phyloP scores from a whole-genome alignment of 2,797 vertebrate species.

The Echiichthys vipera region DNA sequence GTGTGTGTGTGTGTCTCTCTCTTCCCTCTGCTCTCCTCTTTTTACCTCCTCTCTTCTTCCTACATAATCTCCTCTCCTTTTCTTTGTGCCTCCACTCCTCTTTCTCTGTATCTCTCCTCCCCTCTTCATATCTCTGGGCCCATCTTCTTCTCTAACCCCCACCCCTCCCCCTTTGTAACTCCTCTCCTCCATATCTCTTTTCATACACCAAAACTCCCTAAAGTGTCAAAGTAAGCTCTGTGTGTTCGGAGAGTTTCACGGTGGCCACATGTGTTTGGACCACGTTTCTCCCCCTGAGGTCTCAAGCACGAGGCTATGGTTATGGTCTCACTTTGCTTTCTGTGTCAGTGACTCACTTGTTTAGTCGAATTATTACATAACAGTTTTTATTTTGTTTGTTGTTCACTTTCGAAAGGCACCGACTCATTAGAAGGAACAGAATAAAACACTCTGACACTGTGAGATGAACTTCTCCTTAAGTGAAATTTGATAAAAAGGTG shows the following conservation, averaged over 20 bases:
- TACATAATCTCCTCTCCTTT: not conserved
- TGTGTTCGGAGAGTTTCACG: not conserved
- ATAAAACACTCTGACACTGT: too few species aligned
- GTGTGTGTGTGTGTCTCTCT: not conserved
- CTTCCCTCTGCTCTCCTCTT: not conserved
- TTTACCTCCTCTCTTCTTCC: not conserved
- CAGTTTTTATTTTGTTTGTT: not conserved
- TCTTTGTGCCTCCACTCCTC: not conserved
- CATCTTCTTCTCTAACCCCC: not conserved
- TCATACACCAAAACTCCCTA: not conserved
- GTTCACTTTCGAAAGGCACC: not conserved
- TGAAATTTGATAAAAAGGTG: not conserved
- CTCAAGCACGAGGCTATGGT: too few species aligned
- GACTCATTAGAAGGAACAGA: not conserved
- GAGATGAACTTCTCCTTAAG: not conserved
- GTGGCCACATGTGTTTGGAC: not conserved
- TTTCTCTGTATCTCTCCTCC: not conserved
- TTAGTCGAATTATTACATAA: not conserved
- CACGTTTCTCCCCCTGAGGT: not conserved
- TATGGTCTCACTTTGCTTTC: too few species aligned
- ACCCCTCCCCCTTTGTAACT: not conserved
- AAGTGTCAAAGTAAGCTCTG: not conserved
- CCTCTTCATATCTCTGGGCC: too few species aligned
- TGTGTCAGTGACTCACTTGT: not conserved
- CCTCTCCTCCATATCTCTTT: not conserved